Conservation (phyloP, 2,888 invertebrate genomes). For the Hyposoter didymator region DNA sequence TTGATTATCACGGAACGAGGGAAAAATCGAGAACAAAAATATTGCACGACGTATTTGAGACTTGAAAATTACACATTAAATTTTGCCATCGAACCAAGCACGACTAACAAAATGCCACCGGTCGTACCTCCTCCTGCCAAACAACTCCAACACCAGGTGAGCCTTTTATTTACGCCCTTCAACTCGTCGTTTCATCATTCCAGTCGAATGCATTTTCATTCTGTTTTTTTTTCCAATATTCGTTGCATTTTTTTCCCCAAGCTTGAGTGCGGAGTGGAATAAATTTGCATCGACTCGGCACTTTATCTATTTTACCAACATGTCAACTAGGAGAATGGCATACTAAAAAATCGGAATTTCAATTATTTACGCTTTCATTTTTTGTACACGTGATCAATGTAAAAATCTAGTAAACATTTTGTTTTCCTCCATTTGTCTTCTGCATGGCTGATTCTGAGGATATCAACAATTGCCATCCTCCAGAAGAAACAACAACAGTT, state of each 20-base stretch:
- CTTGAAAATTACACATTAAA: not conserved
- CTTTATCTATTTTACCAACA: not conserved
- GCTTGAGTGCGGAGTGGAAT: not conserved
- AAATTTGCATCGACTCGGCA: not conserved
- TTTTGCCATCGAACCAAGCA: slow-evolving; percentile 38
- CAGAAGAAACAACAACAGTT: not conserved
- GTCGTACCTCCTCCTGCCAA: slow-evolving; percentile 84
- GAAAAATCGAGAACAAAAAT: not conserved
- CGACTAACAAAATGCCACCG: slow-evolving; percentile 77
- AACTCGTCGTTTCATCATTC: not conserved
- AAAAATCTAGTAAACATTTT: not conserved
- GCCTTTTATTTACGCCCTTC: slow-evolving; percentile 73
- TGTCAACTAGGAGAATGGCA: not conserved
- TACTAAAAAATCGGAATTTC: not conserved
- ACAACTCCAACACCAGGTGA: slow-evolving; percentile 87
- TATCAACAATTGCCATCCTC: not conserved
- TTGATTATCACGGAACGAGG: not conserved
- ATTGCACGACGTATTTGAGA: slow-evolving; percentile 25
- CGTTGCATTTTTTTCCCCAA: not conserved
- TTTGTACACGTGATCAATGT: not conserved
- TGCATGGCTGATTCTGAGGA: slow-evolving; percentile 1
- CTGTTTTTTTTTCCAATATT: not conserved
- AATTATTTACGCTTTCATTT: not conserved
- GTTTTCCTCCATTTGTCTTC: not conserved
- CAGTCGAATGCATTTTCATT: no score